Evolutionary conservation across 1,140 invertebrate species (phyloP).

Genomic region (Ostrea edulis): DNA sequence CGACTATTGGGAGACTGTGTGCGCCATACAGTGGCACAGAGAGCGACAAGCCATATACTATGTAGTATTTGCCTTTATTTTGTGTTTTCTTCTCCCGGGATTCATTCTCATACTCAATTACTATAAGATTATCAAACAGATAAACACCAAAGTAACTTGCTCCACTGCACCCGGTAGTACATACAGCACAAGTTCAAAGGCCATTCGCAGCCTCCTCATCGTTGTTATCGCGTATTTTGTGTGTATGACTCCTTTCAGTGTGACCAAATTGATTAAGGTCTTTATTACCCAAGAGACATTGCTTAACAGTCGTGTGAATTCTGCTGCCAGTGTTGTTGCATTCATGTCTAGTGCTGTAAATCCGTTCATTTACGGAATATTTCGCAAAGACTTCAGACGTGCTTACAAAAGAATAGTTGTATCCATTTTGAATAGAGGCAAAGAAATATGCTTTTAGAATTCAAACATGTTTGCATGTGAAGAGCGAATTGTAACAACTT

Average conservation of each 20-base stretch:
- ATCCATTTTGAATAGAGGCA: neutral
- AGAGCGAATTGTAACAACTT: too few relatives aligned
- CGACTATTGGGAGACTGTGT: constrained; percentile 78
- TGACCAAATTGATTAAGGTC: constrained; percentile 79
- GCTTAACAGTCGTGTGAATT: constrained; percentile 73
- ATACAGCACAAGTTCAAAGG: constrained; percentile 69
- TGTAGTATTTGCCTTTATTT: constrained; percentile 75
- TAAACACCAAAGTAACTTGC: constrained; percentile 50
- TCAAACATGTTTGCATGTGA: too few relatives aligned
- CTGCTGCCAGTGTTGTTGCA: constrained; percentile 71
- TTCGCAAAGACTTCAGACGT: constrained; percentile 75
- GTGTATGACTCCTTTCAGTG: constrained; percentile 79
- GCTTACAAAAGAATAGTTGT: constrained; percentile 63
- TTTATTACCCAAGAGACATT: constrained; percentile 41
- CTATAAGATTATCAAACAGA: constrained; percentile 65
- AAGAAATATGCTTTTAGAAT: neutral
- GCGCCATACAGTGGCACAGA: constrained; percentile 77
- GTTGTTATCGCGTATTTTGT: constrained; percentile 77
- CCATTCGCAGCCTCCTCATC: constrained; percentile 74
- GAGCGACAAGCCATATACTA: constrained; percentile 68
- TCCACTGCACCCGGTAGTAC: constrained; percentile 42
- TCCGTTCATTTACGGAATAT: constrained; percentile 78
- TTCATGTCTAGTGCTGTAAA: constrained; percentile 76
- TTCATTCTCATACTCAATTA: constrained; percentile 71
- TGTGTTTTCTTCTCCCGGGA: constrained; percentile 76